phyloP scores from a whole-genome alignment of 2,888 invertebrate genomes.

The Chironomus riparius region DNA sequence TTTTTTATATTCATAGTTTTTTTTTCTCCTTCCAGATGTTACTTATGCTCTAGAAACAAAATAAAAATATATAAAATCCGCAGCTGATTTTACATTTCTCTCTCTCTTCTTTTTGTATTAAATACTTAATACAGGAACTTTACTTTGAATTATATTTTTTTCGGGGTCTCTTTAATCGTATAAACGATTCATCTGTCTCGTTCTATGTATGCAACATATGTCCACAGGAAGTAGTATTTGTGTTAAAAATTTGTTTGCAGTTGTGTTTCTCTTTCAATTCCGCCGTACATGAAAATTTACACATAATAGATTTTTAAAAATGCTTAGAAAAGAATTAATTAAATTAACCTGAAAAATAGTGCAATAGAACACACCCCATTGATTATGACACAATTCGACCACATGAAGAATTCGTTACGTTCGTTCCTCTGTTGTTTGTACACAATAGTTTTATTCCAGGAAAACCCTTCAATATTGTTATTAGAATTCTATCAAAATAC shows the following conservation, averaged over 20 bases:
- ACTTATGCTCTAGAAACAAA: slow-evolving; percentile 10
- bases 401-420: not conserved
- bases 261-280: not conserved
- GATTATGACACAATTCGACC: not conserved
- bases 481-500: not conserved
- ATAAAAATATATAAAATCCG: slow-evolving; percentile 18
- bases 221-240: slow-evolving; percentile 8
- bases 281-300: slow-evolving; percentile 3
- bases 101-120: not conserved
- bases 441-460: not conserved
- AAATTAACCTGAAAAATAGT: slow-evolving; percentile 22
- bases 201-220: slow-evolving; percentile 18
- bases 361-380: not conserved
- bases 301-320: slow-evolving; percentile 22
- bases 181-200: slow-evolving; percentile 24
- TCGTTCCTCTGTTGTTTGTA: not conserved
- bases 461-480: not conserved
- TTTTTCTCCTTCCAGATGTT: slow-evolving; percentile 18
- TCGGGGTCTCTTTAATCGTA: not conserved
- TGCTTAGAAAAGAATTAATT: slow-evolving; percentile 14
- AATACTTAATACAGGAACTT: not conserved
- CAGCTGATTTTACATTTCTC: slow-evolving; percentile 17
- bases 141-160: not conserved
- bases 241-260: not conserved
- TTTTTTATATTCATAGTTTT: not conserved